These are phyloP conservation scores for Anthonomus grandis DNA, from an alignment of 1,140 invertebrate genomes.

Conservation along the genomic window DNA sequence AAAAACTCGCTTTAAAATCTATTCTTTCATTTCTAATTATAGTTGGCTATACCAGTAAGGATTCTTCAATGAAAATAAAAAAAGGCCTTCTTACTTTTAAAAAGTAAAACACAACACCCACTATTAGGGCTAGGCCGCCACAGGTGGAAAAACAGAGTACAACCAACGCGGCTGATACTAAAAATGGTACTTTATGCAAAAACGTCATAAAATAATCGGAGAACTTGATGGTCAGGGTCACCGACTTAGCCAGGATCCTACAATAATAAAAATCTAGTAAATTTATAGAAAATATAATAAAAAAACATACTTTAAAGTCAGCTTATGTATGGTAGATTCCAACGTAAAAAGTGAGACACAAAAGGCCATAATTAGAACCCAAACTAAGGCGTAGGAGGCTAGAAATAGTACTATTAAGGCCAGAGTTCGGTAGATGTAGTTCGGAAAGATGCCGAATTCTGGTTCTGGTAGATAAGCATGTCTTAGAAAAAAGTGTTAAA, in stretches of 20 bases:
- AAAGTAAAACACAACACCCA: slow-evolving; percentile 57
- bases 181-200: slow-evolving; percentile 53
- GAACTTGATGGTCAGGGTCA: slow-evolving; percentile 53
- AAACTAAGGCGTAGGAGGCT: slow-evolving; percentile 52
- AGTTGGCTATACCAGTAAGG: too few species aligned
- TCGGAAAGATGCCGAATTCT: slow-evolving; percentile 37
- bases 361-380: slow-evolving; percentile 49
- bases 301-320: slow-evolving; percentile 53
- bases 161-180: slow-evolving; percentile 50
- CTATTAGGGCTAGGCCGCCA: slow-evolving; percentile 52
- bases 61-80: too few species aligned
- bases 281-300: not conserved
- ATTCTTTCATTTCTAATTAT: not conserved
- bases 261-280: slow-evolving; percentile 17
- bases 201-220: slow-evolving; percentile 56
- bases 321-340: slow-evolving; percentile 57
- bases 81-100: slow-evolving; percentile 51
- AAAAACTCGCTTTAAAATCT: slow-evolving; percentile 46
- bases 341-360: slow-evolving; percentile 55
- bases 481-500: slow-evolving; percentile 17
- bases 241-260: slow-evolving; percentile 54
- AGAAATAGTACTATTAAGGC: slow-evolving; percentile 48
- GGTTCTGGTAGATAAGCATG: slow-evolving; percentile 31
- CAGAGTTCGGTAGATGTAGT: slow-evolving; percentile 43
- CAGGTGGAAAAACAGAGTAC: slow-evolving; percentile 54